phyloP scores from a whole-genome alignment of 1,140 invertebrate species.

The Coenobita brevimanus region DNA sequence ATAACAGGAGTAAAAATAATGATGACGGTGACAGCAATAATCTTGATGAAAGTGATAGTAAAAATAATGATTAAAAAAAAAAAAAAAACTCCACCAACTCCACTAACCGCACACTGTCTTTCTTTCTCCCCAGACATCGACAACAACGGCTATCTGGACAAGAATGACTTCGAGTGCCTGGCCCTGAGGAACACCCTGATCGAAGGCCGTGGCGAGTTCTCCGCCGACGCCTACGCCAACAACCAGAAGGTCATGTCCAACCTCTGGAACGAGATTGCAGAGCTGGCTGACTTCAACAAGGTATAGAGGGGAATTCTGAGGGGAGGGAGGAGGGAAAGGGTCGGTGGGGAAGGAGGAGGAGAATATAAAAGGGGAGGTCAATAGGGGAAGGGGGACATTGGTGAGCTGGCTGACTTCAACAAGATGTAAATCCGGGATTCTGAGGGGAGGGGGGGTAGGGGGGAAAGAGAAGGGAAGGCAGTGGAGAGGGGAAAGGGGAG shows the following conservation, averaged over 20 bases:
- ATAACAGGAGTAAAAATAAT: too few relatives aligned
- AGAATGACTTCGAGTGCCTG: slow-evolving; percentile 87
- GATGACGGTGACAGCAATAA: too few relatives aligned
- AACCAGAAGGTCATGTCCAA: slow-evolving; percentile 87
- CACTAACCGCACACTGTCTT: background rate
- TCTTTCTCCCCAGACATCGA: slow-evolving; percentile 80
- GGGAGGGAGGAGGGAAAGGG: background rate
- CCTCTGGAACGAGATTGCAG: slow-evolving; percentile 88
- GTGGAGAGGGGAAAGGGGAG: background rate
- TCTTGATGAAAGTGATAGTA: too few relatives aligned
- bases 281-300: slow-evolving; percentile 89
- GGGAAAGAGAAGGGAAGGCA: background rate
- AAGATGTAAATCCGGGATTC: too few relatives aligned
- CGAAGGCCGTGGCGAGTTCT: slow-evolving; percentile 87
- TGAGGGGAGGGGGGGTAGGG: background rate
- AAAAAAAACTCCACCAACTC: too few relatives aligned
- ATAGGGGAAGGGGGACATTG: background rate
- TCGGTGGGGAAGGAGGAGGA: background rate
- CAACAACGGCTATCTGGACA: slow-evolving; percentile 86
- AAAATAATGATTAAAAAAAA: too few relatives aligned
- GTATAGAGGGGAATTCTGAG: slow-evolving; percentile 73
- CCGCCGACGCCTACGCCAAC: slow-evolving; percentile 80
- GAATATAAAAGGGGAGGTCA: background rate
- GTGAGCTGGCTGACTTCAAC: background rate
- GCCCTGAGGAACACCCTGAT: slow-evolving; percentile 85